Percentiles rank a stretch among this genome's conserved stretches.
Conservation (phyloP, 2,113 vertebrate genomes). For the Apistogramma diplotaenia region DNA sequence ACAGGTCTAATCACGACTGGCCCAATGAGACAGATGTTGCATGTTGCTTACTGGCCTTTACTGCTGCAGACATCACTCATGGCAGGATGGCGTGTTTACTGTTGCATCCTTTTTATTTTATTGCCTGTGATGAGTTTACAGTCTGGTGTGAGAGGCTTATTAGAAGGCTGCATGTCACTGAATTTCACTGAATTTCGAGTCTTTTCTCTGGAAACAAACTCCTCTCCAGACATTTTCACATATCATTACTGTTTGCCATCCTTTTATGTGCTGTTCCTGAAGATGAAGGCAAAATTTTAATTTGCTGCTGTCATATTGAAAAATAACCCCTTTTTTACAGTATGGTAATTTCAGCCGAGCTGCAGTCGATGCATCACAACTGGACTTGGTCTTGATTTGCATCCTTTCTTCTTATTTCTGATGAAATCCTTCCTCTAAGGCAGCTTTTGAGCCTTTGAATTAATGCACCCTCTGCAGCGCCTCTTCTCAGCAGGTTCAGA, state of each 20-base stretch:
- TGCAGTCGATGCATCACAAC: not conserved
- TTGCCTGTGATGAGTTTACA: slow-evolving; percentile 22
- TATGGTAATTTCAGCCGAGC: not conserved
- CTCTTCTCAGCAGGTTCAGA: slow-evolving; percentile 11
- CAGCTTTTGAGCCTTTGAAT: slow-evolving; percentile 10
- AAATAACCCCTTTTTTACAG: not conserved
- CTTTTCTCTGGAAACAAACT: not conserved
- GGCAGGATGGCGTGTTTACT: slow-evolving; percentile 15
- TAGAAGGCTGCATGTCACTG: not conserved
- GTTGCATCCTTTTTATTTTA: slow-evolving; percentile 11
- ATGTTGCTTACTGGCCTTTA: not conserved
- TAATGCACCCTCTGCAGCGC: not conserved
- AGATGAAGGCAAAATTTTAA: not conserved
- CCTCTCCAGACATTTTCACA: not conserved
- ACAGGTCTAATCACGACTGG: not conserved
- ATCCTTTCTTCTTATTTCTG: not conserved
- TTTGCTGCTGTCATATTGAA: not conserved
- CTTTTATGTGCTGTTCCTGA: slow-evolving; percentile 13
- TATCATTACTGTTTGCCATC: not conserved
- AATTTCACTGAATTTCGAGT: not conserved
- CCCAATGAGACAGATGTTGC: not conserved
- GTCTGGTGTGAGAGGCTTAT: not conserved
- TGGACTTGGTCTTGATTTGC: slow-evolving; percentile 7
- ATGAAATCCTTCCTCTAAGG: not conserved
- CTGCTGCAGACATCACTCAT: slow-evolving; percentile 8